phyloP scores from a whole-genome alignment of 2,797 vertebrate species.

The Spea hammondii region DNA sequence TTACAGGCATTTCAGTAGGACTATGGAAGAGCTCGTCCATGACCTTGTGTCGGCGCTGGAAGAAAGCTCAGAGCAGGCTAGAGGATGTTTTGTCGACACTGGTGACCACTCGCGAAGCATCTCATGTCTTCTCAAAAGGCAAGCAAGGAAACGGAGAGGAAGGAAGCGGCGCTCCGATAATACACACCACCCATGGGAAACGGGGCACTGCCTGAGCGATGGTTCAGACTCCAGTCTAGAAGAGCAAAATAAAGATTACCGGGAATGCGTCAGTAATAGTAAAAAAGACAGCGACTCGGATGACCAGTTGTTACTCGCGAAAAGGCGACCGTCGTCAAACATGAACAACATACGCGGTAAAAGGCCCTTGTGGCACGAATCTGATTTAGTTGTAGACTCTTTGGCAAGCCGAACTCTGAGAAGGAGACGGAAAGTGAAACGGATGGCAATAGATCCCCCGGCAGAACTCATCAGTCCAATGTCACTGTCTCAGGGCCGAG shows the following conservation, averaged over 20 bases:
- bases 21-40: conserved; percentile 98
- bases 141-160: conserved; percentile 90
- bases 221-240: conserved; percentile 95
- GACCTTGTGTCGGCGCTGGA: conserved; percentile 91
- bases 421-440: conserved; percentile 89
- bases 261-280: conserved; percentile 71
- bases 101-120: conserved; percentile 89
- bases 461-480: conserved; percentile 76
- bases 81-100: conserved; percentile 87
- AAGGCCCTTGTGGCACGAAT: conserved; percentile 86
- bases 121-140: conserved; percentile 89
- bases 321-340: conserved; percentile 80
- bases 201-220: conserved; percentile 87
- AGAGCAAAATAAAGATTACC: conserved; percentile 89
- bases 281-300: conserved; percentile 94
- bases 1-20: conserved; percentile 90
- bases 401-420: conserved; percentile 80
- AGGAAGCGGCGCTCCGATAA: conserved; percentile 90
- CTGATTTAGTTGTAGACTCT: conserved; percentile 73
- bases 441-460: conserved; percentile 92
- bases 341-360: conserved; percentile 79
- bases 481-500: conserved; percentile 69
- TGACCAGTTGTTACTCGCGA: conserved; percentile 86
- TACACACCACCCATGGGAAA: conserved; percentile 87
- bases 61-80: conserved; percentile 86